Evolutionary conservation across 2,797 vertebrate genomes (phyloP).

Genomic region (Poecilia wingei): DNA sequence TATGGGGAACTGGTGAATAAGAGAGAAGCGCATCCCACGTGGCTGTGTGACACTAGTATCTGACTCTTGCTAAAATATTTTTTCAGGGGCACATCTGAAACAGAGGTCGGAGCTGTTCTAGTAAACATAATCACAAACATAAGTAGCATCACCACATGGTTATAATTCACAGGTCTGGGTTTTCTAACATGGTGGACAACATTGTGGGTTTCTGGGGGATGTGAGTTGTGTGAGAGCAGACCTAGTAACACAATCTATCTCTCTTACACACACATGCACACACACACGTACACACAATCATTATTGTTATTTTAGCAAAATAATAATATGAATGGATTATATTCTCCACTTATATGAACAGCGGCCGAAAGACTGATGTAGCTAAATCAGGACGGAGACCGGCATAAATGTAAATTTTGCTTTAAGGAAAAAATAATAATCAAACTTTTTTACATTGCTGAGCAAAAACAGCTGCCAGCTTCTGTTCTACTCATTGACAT

Average conservation of each 20-base stretch:
- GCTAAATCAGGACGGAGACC: not conserved
- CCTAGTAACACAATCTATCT: no score
- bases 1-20: not conserved
- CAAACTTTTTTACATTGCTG: not conserved
- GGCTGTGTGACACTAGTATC: not conserved
- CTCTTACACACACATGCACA: no score
- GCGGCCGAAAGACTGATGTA: not conserved
- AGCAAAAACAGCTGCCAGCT: not conserved
- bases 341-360: not conserved
- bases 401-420: not conserved
- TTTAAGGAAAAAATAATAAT: not conserved
- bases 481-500: not conserved
- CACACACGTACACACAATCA: not conserved
- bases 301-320: conserved; percentile 4
- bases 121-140: no score
- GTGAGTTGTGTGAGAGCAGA: no score
- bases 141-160: no score
- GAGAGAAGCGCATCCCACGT: not conserved
- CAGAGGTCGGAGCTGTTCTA: not conserved
- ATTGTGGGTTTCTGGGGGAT: no score
- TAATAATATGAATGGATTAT: not conserved
- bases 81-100: not conserved
- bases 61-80: no score
- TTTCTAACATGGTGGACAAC: no score
- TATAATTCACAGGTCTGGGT: no score